These are phyloP conservation scores for Chloebia gouldiae DNA, from an alignment of 2,113 vertebrate species.

Conservation along the genomic window DNA sequence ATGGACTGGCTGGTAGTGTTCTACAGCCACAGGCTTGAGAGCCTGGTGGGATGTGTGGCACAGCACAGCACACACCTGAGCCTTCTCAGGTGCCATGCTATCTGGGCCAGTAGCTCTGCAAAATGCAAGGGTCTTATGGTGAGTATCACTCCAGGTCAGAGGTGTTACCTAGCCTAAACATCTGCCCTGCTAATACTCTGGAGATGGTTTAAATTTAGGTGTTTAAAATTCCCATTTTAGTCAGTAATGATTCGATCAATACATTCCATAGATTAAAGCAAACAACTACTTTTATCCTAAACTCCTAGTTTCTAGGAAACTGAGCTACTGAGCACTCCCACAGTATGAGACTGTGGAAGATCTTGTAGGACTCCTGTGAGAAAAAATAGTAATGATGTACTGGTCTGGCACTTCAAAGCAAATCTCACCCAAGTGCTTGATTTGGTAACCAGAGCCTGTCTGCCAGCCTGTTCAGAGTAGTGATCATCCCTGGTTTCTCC, in stretches of 20 bases:
- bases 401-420: neutral
- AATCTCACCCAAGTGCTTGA: neutral
- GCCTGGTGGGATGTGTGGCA: neutral
- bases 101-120: neutral
- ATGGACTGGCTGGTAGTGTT: neutral
- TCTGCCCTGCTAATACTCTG: neutral
- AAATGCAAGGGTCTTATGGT: neutral
- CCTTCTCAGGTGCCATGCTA: neutral
- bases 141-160: neutral
- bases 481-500: neutral
- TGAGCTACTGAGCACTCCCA: neutral
- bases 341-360: neutral
- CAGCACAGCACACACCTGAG: neutral
- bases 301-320: neutral
- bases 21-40: accelerated
- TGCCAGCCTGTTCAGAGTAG: neutral
- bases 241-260: neutral
- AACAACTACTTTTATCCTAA: neutral
- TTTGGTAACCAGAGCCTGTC: neutral
- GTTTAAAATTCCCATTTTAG: neutral
- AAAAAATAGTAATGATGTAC: neutral
- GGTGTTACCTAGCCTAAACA: neutral
- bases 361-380: neutral
- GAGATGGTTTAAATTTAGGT: neutral
- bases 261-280: neutral